phyloP scores from a whole-genome alignment of 2,888 invertebrate species.

The Masnerella sp. region DNA sequence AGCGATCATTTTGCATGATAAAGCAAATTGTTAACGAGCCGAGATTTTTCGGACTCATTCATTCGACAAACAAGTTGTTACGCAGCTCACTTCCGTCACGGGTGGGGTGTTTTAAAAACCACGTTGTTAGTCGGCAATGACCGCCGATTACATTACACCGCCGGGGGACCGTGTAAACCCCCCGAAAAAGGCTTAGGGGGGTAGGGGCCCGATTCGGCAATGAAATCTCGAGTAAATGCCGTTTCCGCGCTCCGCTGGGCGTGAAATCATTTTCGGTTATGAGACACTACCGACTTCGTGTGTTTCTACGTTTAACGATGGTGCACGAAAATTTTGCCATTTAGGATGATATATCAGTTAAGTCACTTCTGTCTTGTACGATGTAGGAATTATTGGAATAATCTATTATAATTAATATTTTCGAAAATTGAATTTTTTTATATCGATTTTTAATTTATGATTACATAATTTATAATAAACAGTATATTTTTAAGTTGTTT shows the following conservation, averaged over 20 bases:
- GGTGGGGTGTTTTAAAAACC: slow-evolving; percentile 44
- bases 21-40: slow-evolving; percentile 23
- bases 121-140: slow-evolving; percentile 49
- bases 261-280: slow-evolving; percentile 71
- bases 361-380: too few relatives aligned
- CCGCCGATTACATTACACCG: slow-evolving; percentile 46
- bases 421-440: too few relatives aligned
- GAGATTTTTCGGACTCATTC: slow-evolving; percentile 30
- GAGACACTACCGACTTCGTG: too few relatives aligned
- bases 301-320: too few relatives aligned
- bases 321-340: too few relatives aligned
- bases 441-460: too few relatives aligned
- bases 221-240: slow-evolving; percentile 50
- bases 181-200: slow-evolving; percentile 40
- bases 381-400: too few relatives aligned
- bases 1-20: slow-evolving; percentile 22
- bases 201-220: slow-evolving; percentile 33
- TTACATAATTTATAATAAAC: too few relatives aligned
- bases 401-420: too few relatives aligned
- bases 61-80: slow-evolving; percentile 45
- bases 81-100: slow-evolving; percentile 49
- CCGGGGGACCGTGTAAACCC: slow-evolving; percentile 34
- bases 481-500: too few relatives aligned
- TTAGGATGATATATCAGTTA: too few relatives aligned
- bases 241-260: slow-evolving; percentile 66